Evolutionary conservation across 2,888 invertebrate genomes (phyloP), one percentile per base, ranked within the genome.

Genomic region (Eupithecia inturbata): DNA sequence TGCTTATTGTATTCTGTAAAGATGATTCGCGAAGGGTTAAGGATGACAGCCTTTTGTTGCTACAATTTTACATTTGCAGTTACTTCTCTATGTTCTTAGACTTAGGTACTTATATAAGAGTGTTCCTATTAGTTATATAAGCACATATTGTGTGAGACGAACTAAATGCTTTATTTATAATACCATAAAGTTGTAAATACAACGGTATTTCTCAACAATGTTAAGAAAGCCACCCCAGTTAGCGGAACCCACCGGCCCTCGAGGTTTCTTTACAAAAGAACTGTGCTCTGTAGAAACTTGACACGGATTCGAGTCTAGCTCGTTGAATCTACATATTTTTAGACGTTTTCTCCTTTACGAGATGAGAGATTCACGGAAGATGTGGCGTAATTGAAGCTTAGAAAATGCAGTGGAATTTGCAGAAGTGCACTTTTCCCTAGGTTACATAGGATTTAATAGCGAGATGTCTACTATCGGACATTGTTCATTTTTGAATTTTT

Each of bases 181-280:
- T n/a, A n/a, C n/a, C 62, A 31, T 57, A n/a, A 62, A 62, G 62
- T 28, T 7, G 62, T 31, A 31, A 62, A 62, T 28, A 28, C 62
- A 31, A 62, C 64, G 36, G 39, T 64, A 33, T 66, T 36, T 36
- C 39, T 22, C 66, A 41, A 66, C 66, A 39, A 26, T 39, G 39
- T 36, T 31, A 36, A 22, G 66, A 66, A 66, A 64, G 31, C 22
- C 31, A 74, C 67, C 73, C 31, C 76, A 74, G 57, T 64, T 33
- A 36, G 63, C 3, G 71, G 74, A 77, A 72, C 69, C 62, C 66
- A 66, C 6, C 28, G 72, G 71, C 62, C 45, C 75, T 41, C 53
- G 71, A 70, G 78, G 74, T 78, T 79, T 75, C 78, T 75, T 78
- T 79, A 72, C 73, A 73, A 79, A 77, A 79, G 77, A 79, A 77